A percentile compares a stretch with the other conserved stretches of the same genome.
phyloP scores from a whole-genome alignment of 1,140 invertebrate species.

The Stegodyphus dumicola region DNA sequence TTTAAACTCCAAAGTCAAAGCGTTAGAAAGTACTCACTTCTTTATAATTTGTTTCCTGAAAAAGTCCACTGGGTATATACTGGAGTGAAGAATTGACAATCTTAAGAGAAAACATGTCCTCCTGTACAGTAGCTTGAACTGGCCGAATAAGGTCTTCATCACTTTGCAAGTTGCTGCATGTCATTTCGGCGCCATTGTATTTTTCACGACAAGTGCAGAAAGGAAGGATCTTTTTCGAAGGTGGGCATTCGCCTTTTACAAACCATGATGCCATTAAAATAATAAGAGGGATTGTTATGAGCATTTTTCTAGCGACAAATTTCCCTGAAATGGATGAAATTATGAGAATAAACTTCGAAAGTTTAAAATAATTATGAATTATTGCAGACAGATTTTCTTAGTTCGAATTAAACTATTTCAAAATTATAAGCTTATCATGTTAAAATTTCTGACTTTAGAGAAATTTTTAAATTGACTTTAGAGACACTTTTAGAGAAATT shows the following conservation, averaged over 20 bases:
- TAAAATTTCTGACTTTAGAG: too few species aligned
- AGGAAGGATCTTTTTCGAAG: not conserved
- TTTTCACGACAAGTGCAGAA: conserved; percentile 9
- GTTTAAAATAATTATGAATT: too few species aligned
- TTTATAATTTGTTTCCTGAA: not conserved
- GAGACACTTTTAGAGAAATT: too few species aligned
- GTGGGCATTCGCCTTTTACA: not conserved
- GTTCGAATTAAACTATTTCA: too few species aligned
- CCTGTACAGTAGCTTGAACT: not conserved
- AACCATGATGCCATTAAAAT: too few species aligned
- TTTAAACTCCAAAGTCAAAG: not conserved
- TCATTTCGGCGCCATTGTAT: conserved; percentile 5
- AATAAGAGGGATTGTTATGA: too few species aligned
- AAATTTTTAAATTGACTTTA: too few species aligned
- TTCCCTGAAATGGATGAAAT: too few species aligned
- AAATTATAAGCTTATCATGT: too few species aligned
- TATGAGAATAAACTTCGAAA: too few species aligned
- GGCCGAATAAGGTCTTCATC: conserved; percentile 7
- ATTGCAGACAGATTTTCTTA: too few species aligned
- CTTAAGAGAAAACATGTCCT: conserved; percentile 22
- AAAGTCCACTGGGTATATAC: conserved; percentile 23
- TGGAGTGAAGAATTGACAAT: conserved; percentile 9
- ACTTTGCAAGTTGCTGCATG: not conserved
- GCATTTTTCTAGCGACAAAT: too few species aligned
- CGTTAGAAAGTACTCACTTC: not conserved